Evolutionary conservation across 2,888 invertebrate species (phyloP), one percentile per base, ranked within the genome.

Genomic region (Teleogryllus oceanicus): DNA sequence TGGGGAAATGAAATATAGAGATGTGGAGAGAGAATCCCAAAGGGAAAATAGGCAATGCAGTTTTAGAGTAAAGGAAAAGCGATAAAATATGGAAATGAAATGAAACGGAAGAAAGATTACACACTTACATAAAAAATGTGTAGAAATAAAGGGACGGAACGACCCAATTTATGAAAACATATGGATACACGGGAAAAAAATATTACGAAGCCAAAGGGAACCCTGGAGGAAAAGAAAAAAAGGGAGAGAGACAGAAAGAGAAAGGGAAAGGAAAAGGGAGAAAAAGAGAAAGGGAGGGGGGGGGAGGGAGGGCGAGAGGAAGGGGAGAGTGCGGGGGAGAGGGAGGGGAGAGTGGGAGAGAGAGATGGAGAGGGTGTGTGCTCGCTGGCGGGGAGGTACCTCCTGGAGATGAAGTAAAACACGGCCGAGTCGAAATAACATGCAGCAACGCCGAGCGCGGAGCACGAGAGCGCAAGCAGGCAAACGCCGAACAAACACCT

Each of bases 181-280:
- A 49, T 12, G 74, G 75, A 80, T 37, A 37, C 16, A 50, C 21
- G 12, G 50, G 50, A 16, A n/a, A 2, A 21, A 80, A 50, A 50
- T 77, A 80, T 20, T 80, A 21, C n/a, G 75, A 78, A 75, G 8
- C 49, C n/a, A 75, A n/a, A 16, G 20, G 77, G 49, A n/a, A 51
- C 50, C 50, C 24, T 18, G 75, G n/a, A 77, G 21, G 11, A 51
- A 75, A 50, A 20, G 24, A 75, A 16, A 20, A 49, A 78, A 5
- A 24, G 74, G 1, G 79, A 37, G 8, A 37, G 37, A 37, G 37
- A 37, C 1, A 5, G 37, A 37, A 5, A 8, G 37, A 18, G 21
- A 50, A 49, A 11, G 20, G 20, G n/a, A 20, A 37, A 76, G 74
- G 2, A 74, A 74, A 75, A 37, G 50, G 21, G 74, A 74, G 49